phyloP scores from a whole-genome alignment of 2,113 vertebrate species.

The Scortum barcoo region DNA sequence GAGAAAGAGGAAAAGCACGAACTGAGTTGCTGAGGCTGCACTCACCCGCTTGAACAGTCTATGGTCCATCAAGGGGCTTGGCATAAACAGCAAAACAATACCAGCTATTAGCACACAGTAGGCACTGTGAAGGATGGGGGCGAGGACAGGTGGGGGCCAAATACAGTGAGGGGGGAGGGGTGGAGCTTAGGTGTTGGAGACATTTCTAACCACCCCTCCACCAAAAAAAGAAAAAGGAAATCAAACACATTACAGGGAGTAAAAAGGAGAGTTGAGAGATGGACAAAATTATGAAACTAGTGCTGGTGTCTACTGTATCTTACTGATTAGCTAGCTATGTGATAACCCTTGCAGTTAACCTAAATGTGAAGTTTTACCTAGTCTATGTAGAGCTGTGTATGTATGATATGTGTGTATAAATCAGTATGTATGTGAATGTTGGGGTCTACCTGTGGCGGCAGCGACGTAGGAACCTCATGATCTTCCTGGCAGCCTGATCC shows the following conservation, averaged over 20 bases:
- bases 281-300: neutral
- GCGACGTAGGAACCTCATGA: constrained; percentile 98
- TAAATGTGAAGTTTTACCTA: constrained; percentile 5
- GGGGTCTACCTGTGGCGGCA: constrained; percentile 96
- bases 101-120: constrained; percentile 98
- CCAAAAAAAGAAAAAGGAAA: constrained; percentile 54
- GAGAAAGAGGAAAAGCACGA: constrained; percentile 71
- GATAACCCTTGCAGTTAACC: constrained; percentile 6
- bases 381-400: neutral
- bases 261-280: constrained; percentile 18
- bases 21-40: constrained; percentile 96
- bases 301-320: constrained; percentile 10
- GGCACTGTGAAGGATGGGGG: constrained; percentile 78
- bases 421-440: constrained; percentile 18
- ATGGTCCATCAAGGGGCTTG: constrained; percentile 99
- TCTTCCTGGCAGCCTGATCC: constrained; percentile 99
- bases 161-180: constrained; percentile 62
- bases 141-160: constrained; percentile 71
- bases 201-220: constrained; percentile 68
- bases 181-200: constrained; percentile 57
- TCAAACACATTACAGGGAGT: constrained; percentile 52
- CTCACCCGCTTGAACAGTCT: constrained; percentile 99
- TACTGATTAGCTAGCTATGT: constrained; percentile 34
- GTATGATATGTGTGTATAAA: constrained; percentile 5
- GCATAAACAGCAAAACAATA: constrained; percentile 98